A percentile compares a stretch with the other conserved stretches of the same genome.
Evolutionary conservation across 2,888 invertebrate species (phyloP).

Genomic region (Tiliacea citrago): DNA sequence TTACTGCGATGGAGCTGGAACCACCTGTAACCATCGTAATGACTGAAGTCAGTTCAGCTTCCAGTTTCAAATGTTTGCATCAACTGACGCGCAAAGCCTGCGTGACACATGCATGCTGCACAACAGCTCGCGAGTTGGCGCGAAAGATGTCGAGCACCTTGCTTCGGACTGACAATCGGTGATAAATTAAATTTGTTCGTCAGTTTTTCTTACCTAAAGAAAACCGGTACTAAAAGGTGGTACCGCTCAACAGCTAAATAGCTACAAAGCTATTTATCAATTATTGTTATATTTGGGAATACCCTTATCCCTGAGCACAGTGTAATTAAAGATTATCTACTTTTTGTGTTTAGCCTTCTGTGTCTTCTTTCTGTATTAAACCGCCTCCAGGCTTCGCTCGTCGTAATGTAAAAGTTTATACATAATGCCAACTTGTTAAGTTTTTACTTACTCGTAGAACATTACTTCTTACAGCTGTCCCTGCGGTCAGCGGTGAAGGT

Average conservation of each 20-base stretch:
- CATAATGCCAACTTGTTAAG: constrained; percentile 18
- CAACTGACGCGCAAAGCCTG: not conserved
- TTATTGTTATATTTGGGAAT: not conserved
- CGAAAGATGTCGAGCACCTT: too few species aligned
- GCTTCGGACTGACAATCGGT: not conserved
- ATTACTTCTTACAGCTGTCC: constrained; percentile 1
- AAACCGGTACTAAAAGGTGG: not conserved
- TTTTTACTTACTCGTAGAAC: constrained; percentile 41
- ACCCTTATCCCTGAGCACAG: not conserved
- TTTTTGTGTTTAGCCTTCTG: constrained; percentile 29
- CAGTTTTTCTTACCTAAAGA: not conserved
- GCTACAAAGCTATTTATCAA: not conserved
- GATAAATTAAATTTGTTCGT: not conserved
- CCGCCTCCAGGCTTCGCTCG: constrained; percentile 14
- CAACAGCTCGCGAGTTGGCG: too few species aligned
- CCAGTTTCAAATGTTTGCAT: not conserved
- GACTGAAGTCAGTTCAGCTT: not conserved
- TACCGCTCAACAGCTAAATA: not conserved
- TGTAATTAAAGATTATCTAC: not conserved
- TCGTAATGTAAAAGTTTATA: constrained; percentile 47
- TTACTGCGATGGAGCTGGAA: not conserved
- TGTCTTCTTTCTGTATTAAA: not conserved
- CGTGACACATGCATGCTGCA: not conserved
- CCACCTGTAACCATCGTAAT: not conserved
- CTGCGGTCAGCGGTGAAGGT: constrained; percentile 10